Evolutionary conservation across 2,797 vertebrate genomes (phyloP).

Genomic region (Aeoliscus strigatus): DNA sequence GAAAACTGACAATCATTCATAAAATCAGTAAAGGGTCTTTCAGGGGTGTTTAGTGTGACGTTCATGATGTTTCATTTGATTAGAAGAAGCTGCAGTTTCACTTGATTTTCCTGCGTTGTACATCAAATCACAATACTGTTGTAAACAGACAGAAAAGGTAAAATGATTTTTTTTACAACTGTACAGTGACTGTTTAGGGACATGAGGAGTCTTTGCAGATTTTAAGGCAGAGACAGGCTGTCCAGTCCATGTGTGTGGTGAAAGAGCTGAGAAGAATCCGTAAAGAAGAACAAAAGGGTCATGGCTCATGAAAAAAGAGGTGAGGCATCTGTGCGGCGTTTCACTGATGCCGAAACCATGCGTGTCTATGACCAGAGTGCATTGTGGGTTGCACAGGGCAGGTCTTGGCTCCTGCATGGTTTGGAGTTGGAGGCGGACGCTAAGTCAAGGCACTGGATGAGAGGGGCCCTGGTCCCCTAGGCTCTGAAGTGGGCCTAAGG

Average conservation of each 20-base stretch:
- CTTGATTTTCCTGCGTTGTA: slow-evolving; percentile 57
- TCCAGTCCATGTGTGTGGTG: slow-evolving; percentile 19
- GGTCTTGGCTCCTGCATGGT: slow-evolving; percentile 70
- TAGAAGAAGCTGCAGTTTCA: slow-evolving; percentile 55
- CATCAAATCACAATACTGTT: slow-evolving; percentile 67
- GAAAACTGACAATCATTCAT: slow-evolving; percentile 32
- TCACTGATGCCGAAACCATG: slow-evolving; percentile 24
- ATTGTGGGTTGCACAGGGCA: slow-evolving; percentile 53
- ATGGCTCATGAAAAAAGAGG: slow-evolving; percentile 20
- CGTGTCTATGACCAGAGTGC: slow-evolving; percentile 49
- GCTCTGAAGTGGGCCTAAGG: slow-evolving; percentile 70
- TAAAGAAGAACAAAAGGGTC: slow-evolving; percentile 11
- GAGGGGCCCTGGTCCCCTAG: slow-evolving; percentile 70
- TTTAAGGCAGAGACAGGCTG: slow-evolving; percentile 83
- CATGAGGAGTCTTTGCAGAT: slow-evolving; percentile 51
- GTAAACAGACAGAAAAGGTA: slow-evolving; percentile 64
- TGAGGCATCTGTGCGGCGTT: slow-evolving; percentile 62
- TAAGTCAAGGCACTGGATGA: slow-evolving; percentile 96
- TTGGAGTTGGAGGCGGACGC: slow-evolving; percentile 77
- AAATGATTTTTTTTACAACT: slow-evolving; percentile 29
- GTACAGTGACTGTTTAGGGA: slow-evolving; percentile 48
- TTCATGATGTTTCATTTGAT: slow-evolving; percentile 38
- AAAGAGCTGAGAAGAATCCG: background rate
- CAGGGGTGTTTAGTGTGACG: slow-evolving; percentile 15
- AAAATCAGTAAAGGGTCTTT: slow-evolving; percentile 27